Evolutionary conservation across 2,113 vertebrate genomes (phyloP).

Genomic region (Aix galericulata): DNA sequence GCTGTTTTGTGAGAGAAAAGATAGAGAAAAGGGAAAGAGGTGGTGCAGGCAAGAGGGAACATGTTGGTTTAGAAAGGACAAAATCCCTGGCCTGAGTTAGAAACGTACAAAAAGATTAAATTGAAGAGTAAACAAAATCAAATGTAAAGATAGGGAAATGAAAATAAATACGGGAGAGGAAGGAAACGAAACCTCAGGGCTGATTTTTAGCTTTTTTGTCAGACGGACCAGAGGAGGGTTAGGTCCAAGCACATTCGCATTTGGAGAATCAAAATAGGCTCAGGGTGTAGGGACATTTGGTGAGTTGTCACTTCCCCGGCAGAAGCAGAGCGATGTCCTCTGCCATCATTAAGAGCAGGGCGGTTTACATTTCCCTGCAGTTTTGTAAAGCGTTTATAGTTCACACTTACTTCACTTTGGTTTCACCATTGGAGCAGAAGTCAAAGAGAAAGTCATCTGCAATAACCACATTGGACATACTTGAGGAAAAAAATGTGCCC

Average conservation of each 20-base stretch:
- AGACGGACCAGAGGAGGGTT: neutral
- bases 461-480: neutral
- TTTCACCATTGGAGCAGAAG: neutral
- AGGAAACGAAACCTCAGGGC: neutral
- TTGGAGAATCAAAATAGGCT: neutral
- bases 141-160: neutral
- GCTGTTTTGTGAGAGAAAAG: neutral
- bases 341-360: neutral
- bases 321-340: neutral
- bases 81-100: neutral
- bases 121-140: neutral
- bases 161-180: neutral
- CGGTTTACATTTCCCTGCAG: too few relatives aligned
- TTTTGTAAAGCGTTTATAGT: neutral
- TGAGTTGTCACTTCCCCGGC: neutral
- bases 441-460: neutral
- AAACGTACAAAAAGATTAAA: neutral
- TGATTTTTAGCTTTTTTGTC: neutral
- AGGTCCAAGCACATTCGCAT: neutral
- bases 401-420: neutral
- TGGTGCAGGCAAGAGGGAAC: neutral
- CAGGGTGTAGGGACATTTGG: rapidly evolving
- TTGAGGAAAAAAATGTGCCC: neutral
- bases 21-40: neutral
- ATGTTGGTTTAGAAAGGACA: neutral